Percentiles rank a stretch among this genome's conserved stretches.
Conservation (phyloP, 1,140 invertebrate species). For the Homarus americanus region DNA sequence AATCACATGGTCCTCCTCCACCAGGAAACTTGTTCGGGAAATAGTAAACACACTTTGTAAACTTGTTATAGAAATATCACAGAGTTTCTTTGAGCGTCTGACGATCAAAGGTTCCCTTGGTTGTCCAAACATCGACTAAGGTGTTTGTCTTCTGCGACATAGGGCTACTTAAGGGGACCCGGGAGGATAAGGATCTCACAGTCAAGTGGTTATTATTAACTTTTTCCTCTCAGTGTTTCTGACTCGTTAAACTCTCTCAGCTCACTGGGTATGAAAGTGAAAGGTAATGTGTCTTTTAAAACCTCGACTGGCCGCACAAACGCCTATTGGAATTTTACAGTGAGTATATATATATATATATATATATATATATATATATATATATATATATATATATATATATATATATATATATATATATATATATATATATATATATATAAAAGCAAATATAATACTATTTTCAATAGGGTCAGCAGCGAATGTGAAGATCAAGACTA, state of each 20-base stretch:
- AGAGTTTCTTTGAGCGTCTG: background rate
- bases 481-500: no score
- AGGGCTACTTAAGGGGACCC: background rate
- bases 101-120: background rate
- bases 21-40: background rate
- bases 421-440: no score
- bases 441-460: no score
- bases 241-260: background rate
- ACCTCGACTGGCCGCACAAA: background rate
- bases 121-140: background rate
- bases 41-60: background rate
- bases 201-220: no score
- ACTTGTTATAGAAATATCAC: background rate
- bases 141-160: background rate
- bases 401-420: no score
- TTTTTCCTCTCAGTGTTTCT: no score
- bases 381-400: no score
- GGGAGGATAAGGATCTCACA: no score
- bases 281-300: background rate
- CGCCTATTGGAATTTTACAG: background rate
- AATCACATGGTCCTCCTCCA: background rate
- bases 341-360: no score
- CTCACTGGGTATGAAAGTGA: background rate
- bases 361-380: no score
- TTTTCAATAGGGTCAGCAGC: no score